Evolutionary conservation across 2,113 vertebrate genomes (phyloP).

Genomic region (Brachyistius frenatus): DNA sequence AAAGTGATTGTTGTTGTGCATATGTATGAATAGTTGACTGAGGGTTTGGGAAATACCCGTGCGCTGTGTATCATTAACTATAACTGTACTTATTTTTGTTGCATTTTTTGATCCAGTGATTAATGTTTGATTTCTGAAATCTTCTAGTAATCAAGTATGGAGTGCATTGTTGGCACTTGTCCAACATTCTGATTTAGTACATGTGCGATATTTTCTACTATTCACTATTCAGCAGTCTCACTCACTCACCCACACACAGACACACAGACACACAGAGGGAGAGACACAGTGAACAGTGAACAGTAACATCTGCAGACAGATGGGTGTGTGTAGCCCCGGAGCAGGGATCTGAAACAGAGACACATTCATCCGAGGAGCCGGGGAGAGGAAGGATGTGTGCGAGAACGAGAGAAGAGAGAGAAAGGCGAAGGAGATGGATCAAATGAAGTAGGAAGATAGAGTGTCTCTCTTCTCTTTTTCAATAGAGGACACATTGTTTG

Average conservation of each 20-base stretch:
- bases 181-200: slow-evolving; percentile 15
- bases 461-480: slow-evolving; percentile 76
- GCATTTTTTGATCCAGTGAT: neutral
- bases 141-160: neutral
- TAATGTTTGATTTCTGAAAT: neutral
- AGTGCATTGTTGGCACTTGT: slow-evolving; percentile 15
- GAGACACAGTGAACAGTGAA: slow-evolving; percentile 67
- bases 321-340: slow-evolving; percentile 79
- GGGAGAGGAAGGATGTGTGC: slow-evolving; percentile 83
- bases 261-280: slow-evolving; percentile 42
- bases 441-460: slow-evolving; percentile 83
- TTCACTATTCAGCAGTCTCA: slow-evolving; percentile 60
- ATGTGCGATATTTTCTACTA: slow-evolving; percentile 48
- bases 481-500: slow-evolving; percentile 84
- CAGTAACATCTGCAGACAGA: slow-evolving; percentile 83
- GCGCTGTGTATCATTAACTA: neutral
- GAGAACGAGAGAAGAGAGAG: slow-evolving; percentile 72
- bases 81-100: neutral
- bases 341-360: slow-evolving; percentile 81
- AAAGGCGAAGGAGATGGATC: slow-evolving; percentile 76
- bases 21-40: too few species aligned
- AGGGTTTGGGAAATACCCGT: too few species aligned
- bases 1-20: too few species aligned
- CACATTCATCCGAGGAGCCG: slow-evolving; percentile 79
- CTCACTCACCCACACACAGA: slow-evolving; percentile 43